Conservation (phyloP, 2,797 vertebrate species). For the Sibirionetta formosa region DNA sequence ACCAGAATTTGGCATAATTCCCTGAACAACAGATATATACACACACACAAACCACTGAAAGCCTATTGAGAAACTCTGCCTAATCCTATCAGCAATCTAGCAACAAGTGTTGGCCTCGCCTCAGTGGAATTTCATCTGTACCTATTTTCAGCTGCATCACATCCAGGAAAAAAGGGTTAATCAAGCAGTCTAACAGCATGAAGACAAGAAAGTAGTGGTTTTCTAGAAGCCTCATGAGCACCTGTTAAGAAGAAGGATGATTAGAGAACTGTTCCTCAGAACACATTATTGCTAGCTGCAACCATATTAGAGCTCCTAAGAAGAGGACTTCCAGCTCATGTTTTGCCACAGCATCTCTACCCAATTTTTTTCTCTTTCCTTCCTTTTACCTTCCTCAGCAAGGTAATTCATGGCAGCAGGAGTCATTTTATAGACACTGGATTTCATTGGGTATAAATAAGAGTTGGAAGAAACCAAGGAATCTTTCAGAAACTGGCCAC, state of each 20-base stretch:
- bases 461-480: background rate
- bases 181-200: background rate
- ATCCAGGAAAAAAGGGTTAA: background rate
- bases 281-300: background rate
- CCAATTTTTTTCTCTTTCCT: background rate
- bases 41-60: constrained; percentile 11
- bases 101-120: background rate
- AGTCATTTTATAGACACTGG: background rate
- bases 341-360: background rate
- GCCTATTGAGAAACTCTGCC: constrained; percentile 11
- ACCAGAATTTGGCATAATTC: constrained; percentile 12
- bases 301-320: background rate
- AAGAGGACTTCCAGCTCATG: background rate
- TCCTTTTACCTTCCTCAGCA: background rate
- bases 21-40: background rate
- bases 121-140: background rate
- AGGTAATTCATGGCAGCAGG: background rate
- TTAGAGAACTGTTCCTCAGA: background rate
- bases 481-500: background rate
- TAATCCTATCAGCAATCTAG: background rate
- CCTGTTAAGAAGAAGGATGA: background rate
- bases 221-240: background rate
- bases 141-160: background rate
- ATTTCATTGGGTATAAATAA: constrained; percentile 16
- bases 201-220: background rate